Base-by-base conservation (phyloP, 2,888 invertebrate genomes). In the Synergus japonicus region DNA sequence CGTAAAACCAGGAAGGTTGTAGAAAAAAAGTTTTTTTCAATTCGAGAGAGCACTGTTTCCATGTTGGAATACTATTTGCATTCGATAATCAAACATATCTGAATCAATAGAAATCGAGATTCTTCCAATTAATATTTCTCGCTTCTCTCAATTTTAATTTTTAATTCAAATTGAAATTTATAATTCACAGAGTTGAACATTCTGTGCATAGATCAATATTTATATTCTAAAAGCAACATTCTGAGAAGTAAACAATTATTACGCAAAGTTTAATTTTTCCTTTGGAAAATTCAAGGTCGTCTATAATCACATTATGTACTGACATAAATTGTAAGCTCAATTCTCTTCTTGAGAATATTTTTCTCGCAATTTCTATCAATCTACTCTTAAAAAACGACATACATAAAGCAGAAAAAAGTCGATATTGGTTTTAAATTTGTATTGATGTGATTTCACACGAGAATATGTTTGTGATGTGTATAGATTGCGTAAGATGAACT, bases 401-500 rank as follows among this genome's bases (percentile, higher is more conserved):
- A n/a, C 8, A 54, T n/a, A 54, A 54, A 54, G 18, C n/a, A 2
- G 8, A 54, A n/a, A 2, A 54, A 54, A n/a, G 4, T 37, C 37
- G 37, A 37, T 7, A 37, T 37, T 37, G 37, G 37, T 37, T 37
- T 54, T 7, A 54, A n/a, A 8, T n/a, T n/a, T 54, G n/a, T 18
- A 54, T 54, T 2, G 9, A 54, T 54, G 54, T 29, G 22, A 22
- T 60, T 60, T 22, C 10, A 60, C 12, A 29, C 22, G 67, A 13
- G 22, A 46, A 22, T 73, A 10, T 54, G 9, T 41, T 54, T 73
- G 37, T 37, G 29, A 54, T 54, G 37, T 54, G n/a, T 44, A 54
- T 54, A 73, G 37, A 73, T 73, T 73, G 37, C 54, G 46, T 73
- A 54, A 73, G 73, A 54, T 73, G 54, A 73, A 41, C 73, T 37